Base-by-base conservation (phyloP, 2,888 invertebrate genomes). In the Sinodicranocentrus sp. region DNA sequence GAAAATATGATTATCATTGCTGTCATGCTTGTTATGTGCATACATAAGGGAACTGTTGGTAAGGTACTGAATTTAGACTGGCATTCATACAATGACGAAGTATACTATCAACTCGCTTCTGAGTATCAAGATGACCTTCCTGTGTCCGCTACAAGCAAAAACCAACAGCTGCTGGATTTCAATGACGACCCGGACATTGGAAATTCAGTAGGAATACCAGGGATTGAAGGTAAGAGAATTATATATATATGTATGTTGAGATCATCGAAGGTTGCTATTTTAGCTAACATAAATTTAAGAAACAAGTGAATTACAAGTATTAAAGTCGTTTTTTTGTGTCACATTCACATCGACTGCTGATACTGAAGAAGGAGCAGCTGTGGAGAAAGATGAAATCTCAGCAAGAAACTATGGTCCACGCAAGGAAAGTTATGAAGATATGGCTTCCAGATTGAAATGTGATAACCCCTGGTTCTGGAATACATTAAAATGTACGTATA, bases 401-500 rank as follows among this genome's bases (percentile, higher is more conserved):
- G 39, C 73, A 63, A 8, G 2, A 48, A 17, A 57, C n/a, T n/a
- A n/a, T n/a, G n/a, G n/a, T n/a, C n/a, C n/a, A n/a, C n/a, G 5
- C 1, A 71, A 59, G 52, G 84, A 84, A 57, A 71, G 68, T 8
- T 84, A 82, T 39, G 61, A 39, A 17, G 65, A 78, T 19, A 61
- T 79, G n/a, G 48, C 52, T 39, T n/a, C 21, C 21, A 68, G 75
- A 26, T 33, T 85, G 19, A 67, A 73, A 1, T 85, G 85, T 65
- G 82, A 85, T 54, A 75, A 84, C 72, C 86, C 86, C 23, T 86
- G 86, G 86, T 84, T 86, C 57, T 86, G 86, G 86, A 86, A 86
- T 61, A 68, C 86, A 21, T 79, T 82, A 21, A 76, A 75, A 44
- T 86, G 86, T 65, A 54, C 80, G 2, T 86, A 76, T 75, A 21